Conservation (phyloP, 2,113 vertebrate genomes). For the Toxotes jaculatrix region DNA sequence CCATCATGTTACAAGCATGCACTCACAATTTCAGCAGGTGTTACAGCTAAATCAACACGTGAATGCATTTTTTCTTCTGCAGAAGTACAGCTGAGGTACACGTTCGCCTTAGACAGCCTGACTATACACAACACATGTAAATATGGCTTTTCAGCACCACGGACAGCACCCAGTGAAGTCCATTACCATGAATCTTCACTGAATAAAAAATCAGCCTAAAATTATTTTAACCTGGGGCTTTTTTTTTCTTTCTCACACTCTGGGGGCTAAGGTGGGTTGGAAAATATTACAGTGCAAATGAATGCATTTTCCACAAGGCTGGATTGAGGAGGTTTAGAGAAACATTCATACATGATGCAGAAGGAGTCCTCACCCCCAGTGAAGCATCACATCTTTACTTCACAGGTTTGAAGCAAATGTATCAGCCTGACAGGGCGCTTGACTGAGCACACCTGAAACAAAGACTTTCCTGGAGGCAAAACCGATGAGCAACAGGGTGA, state of each 20-base stretch:
- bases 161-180: constrained; percentile 30
- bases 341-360: constrained; percentile 41
- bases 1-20: too few species aligned
- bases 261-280: not conserved
- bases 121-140: not conserved
- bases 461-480: constrained; percentile 36
- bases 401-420: constrained; percentile 30
- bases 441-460: constrained; percentile 33
- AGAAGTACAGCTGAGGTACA: not conserved
- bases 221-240: not conserved
- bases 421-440: constrained; percentile 27
- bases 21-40: not conserved
- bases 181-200: not conserved
- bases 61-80: not conserved
- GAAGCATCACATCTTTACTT: constrained; percentile 23
- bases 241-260: not conserved
- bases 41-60: too few species aligned
- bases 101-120: not conserved
- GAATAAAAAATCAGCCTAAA: constrained; percentile 4
- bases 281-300: constrained; percentile 36
- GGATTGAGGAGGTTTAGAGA: constrained; percentile 15
- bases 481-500: constrained; percentile 4
- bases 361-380: constrained; percentile 4
- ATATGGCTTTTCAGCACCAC: constrained; percentile 41
- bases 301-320: constrained; percentile 16